phyloP scores from a whole-genome alignment of 2,888 invertebrate genomes.

The Cryptocephalus primarius region DNA sequence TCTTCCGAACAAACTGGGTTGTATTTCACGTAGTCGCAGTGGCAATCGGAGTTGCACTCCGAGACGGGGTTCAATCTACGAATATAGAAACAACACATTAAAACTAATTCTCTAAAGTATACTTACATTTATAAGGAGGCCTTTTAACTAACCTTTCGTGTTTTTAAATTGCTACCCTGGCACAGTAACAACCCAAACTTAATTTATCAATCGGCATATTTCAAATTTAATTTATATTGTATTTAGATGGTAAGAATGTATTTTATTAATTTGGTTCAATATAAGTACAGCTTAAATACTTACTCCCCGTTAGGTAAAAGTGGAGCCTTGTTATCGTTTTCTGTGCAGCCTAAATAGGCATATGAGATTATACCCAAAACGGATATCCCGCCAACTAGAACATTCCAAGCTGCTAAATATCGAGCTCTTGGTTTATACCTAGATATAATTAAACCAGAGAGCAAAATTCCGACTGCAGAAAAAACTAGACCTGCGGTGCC shows the following conservation, averaged over 20 bases:
- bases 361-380: constrained; percentile 53
- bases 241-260: no score
- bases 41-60: constrained; percentile 52
- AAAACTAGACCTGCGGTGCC: constrained; percentile 60
- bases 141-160: no score
- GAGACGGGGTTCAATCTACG: constrained; percentile 16
- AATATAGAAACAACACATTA: no score
- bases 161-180: no score
- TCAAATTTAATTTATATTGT: no score
- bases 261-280: no score
- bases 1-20: constrained; percentile 61
- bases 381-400: constrained; percentile 50
- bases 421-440: constrained; percentile 55
- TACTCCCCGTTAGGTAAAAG: constrained; percentile 34
- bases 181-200: no score
- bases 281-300: constrained; percentile 19
- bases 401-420: constrained; percentile 59
- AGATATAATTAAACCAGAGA: constrained; percentile 55
- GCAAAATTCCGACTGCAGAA: constrained; percentile 56
- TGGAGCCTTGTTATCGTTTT: constrained; percentile 43
- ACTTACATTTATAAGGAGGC: no score
- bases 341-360: constrained; percentile 54
- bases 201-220: no score
- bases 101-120: no score
- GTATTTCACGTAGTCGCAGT: constrained; percentile 60